Evolutionary conservation across 2,888 invertebrate genomes (phyloP), one percentile per base, ranked within the genome.

Genomic region (Iselma pallidipennis): DNA sequence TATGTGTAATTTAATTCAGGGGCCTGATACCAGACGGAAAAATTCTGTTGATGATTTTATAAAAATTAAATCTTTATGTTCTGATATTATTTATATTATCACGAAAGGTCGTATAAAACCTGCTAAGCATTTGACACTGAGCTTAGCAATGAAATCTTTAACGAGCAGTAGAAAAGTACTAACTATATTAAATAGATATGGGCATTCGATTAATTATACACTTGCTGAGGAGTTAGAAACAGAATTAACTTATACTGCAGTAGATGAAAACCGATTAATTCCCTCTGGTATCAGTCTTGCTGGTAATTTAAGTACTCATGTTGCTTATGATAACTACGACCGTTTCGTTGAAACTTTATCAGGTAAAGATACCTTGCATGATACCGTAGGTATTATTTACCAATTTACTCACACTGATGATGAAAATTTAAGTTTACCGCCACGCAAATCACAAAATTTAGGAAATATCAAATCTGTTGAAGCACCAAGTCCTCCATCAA

Each of bases 191-290:
- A 76, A 76, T 62, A 74, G 66, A 56, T 74, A 71, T 61, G 76
- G 74, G 0, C 76, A 76, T 69, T 69, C 67, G 16, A 63, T 74
- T 42, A 66, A 70, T 21, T 75, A 76, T 63, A 68, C 68, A 68
- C 56, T 72, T 42, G 68, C 68, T 42, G 74, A 77, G 71, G 77
- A 77, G 70, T 54, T 78, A 16, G 76, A 74, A 72, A 72, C 72
- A 4, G 71, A 72, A 60, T 61, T 67, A 59, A 70, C 71, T 2
- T 71, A 68, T 49, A 59, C 67, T 31, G 51, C 67, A 16, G n/a
- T 55, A 14, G 29, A 68, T 56, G 55, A 65, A 33, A 61, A 67
- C 42, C 53, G 61, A 16, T 49, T 76, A 25, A 70, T 75, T 67
- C 74, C 75, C 37, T 26, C 60, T 19, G 74, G 72, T n/a, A 73